Evolutionary conservation across 2,797 vertebrate species (phyloP), one percentile per base, ranked within the genome.

Genomic region (Etheostoma perlongum): DNA sequence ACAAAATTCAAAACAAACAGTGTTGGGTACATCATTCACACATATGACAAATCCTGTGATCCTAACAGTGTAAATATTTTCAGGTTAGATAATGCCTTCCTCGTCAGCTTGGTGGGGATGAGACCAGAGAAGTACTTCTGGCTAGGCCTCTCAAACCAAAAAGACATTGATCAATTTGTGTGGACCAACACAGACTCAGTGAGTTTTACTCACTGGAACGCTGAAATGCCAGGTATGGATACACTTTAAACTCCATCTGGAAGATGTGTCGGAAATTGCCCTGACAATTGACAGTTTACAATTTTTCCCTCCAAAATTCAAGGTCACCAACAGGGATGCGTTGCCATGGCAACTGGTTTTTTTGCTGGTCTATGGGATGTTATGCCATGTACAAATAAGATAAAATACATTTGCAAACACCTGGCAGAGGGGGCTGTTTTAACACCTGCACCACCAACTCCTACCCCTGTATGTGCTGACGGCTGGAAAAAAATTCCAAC

Each of bases 331-430:
- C 87, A 95, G 5, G 97, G 97, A 4, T 99, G 97, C 4, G 96
- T 98, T 80, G 96, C 94, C 47, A 97, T 98, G 94, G 95, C 80
- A 79, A 98, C 97, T 19, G 97, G 97, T 4, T 19, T 61, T 30
- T 69, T 0, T 65, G 96, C 96, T 42, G 97, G 97, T 76, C 94
- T 98, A 82, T 99, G 97, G 97, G 96, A 97, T 89, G 90, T 98
- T 69, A 65, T 97, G 75, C 95, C 91, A 68, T 99, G 97, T 85
- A 92, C 94, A 46, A 96, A 95, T 69, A 95, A 91, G 65, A 94
- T 95, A 74, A 98, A 97, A 70, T 99, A 96, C 86, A 92, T 99
- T 55, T 99, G 97, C 78, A 98, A 97, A 81, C 85, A 95, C 11
- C 94, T 90, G 91, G 96, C 96, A 57, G 94, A 96, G 61, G 97